A percentile compares a stretch with the other conserved stretches of the same genome.
Conservation (phyloP, 2,113 vertebrate genomes). For the Alosa alosa region DNA sequence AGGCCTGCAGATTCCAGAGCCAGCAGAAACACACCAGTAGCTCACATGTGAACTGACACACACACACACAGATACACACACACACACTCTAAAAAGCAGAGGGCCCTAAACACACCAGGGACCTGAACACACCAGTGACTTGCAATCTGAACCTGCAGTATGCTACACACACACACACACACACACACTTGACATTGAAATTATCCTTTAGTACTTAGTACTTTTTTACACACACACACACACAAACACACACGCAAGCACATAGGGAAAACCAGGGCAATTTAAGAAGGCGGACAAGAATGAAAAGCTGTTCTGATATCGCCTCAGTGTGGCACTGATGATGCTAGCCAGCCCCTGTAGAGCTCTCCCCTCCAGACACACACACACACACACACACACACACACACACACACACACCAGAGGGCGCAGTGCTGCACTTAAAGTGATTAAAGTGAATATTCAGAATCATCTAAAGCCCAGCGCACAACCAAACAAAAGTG, state of each 20-base stretch:
- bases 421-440: too few relatives aligned
- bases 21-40: constrained; percentile 67
- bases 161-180: not conserved
- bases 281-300: constrained; percentile 7
- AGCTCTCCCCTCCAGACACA: not conserved
- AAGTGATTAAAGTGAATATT: too few relatives aligned
- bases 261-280: not conserved
- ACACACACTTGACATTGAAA: not conserved
- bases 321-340: not conserved
- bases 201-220: not conserved
- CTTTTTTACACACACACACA: not conserved
- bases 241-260: not conserved
- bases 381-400: constrained; percentile 9
- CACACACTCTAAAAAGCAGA: constrained; percentile 26
- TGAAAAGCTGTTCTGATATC: not conserved
- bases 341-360: not conserved
- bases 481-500: too few relatives aligned
- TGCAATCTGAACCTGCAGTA: too few relatives aligned
- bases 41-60: constrained; percentile 49
- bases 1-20: constrained; percentile 71
- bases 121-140: too few relatives aligned
- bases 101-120: too few relatives aligned
- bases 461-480: too few relatives aligned
- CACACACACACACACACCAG: constrained; percentile 2
- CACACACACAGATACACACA: not conserved